Evolutionary conservation across 2,113 vertebrate species (phyloP), one percentile per base, ranked within the genome.

Genomic region (Gobio gobio): DNA sequence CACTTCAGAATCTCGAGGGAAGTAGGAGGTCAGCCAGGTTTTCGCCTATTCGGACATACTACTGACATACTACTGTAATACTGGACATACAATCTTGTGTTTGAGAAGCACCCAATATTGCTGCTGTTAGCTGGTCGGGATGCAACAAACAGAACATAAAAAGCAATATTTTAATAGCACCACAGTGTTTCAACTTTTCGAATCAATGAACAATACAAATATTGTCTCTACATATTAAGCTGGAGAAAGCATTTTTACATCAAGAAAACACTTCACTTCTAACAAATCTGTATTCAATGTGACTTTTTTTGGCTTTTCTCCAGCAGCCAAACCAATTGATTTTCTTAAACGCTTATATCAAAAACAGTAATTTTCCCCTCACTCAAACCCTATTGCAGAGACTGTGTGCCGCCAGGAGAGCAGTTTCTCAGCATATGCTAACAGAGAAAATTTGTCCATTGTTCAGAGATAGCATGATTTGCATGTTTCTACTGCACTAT

Each of bases 381-480:
- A 24, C 36, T 43, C 12, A 24, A 61, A 16, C 49, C 14, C 10
- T 54, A 18, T 51, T 51, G 47, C 45, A 76, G 2, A 76, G 26
- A 36, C 26, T 10, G 18, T 14, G 9, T 13, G 61, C n/a, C 51
- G 0, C 73, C 9, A 68, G 10, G 49, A n/a, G 56, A 56, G 24
- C 10, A 24, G 10, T 58, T 47, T 58, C 61, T 78, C 20, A 56
- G 58, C 7, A 24, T 78, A 29, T 40, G n/a, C 26, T 22, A 79
- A 26, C 1, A 45, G 36, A 82, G 24, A 61, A 45, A 16, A 33
- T 66, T 16, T 83, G 72, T 72, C 73, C 63, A 83, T 85, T 87
- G 54, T 78, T 64, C 79, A 61, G 51, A 64, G 77, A 7, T 63
- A 33, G n/a, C 0, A 49, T 79, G 26, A 51, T 78, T 68, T 73